Evolutionary conservation across 2,888 invertebrate species (phyloP), one percentile per base, ranked within the genome.

Genomic region (Phengaris alcon): DNA sequence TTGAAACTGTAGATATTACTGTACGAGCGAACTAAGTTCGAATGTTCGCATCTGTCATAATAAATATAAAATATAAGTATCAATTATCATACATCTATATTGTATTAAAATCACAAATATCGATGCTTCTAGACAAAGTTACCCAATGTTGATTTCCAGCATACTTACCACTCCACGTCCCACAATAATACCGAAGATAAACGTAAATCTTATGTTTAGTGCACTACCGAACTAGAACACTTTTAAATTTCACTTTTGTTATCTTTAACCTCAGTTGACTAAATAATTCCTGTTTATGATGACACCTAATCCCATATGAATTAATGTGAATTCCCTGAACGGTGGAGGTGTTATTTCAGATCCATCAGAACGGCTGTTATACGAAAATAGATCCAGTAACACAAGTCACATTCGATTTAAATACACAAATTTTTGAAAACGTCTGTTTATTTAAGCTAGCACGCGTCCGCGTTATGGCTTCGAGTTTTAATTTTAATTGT

Each of bases 271-370:
- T 91, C 91, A 90, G 85, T 86, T 87, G 91, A 89, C 89, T 89
- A 91, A 93, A 93, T 93, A 92, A 91, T 88, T 91, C 92, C 90
- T 91, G 91, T 93, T 93, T 93, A 93, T 91, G 93, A 93, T 91
- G 93, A 92, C 92, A 93, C 88, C 89, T 90, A 91, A 93, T 93
- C 93, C 91, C 90, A 86, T 91, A 92, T 91, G 89, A 91, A 91
- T 91, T 91, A 91, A 91, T 90, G 90, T 81, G 85, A 87, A 89
- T 89, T 90, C 89, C 88, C 85, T 86, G 89, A 85, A 86, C 86
- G 83, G 85, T 86, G 82, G 87, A 88, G 88, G 87, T 90, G 91
- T 84, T 91, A 90, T 90, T 90, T 87, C 88, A 89, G 88, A 88
- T 88, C 89, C 90, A 86, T 89, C 90, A 90, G 87, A 84, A 86